A percentile compares a stretch with the other conserved stretches of the same genome.
Evolutionary conservation across 1,140 invertebrate species (phyloP).

Genomic region (Halyomorpha halys): DNA sequence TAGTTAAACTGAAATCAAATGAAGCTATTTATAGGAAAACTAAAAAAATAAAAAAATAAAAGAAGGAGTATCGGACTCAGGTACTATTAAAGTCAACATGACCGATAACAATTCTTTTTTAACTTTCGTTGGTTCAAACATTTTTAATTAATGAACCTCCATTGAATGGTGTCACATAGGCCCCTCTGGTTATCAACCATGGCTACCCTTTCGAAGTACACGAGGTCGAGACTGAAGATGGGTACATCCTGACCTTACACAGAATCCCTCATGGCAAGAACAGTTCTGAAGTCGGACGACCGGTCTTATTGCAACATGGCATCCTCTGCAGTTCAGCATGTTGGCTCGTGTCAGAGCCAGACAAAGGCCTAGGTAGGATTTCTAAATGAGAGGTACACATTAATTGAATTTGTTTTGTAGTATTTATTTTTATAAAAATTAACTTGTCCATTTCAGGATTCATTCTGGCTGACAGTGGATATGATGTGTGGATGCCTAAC

Average conservation of each 20-base stretch:
- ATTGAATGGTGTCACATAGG: too few relatives aligned
- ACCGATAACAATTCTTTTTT: too few relatives aligned
- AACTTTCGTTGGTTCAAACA: too few relatives aligned
- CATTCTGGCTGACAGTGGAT: not conserved
- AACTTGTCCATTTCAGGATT: not conserved
- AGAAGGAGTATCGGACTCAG: too few relatives aligned
- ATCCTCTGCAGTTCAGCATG: constrained; percentile 17
- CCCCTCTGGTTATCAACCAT: not conserved
- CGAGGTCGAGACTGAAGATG: constrained; percentile 12
- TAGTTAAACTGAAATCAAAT: too few relatives aligned
- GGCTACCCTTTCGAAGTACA: constrained; percentile 18
- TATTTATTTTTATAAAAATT: not conserved
- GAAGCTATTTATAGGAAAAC: too few relatives aligned
- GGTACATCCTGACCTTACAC: constrained; percentile 12
- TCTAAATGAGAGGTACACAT: not conserved
- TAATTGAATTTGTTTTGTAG: too few relatives aligned
- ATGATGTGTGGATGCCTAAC: too few relatives aligned
- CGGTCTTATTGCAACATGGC: constrained; percentile 27
- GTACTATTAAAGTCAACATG: too few relatives aligned
- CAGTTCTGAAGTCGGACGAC: constrained; percentile 17
- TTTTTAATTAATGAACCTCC: too few relatives aligned
- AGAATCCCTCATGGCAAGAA: constrained; percentile 14
- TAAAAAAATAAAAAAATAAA: too few relatives aligned
- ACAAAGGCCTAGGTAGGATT: constrained; percentile 15
- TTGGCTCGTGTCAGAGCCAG: not conserved